Evolutionary conservation across 2,888 invertebrate genomes (phyloP).

Genomic region (Gisinianus flammeolus): DNA sequence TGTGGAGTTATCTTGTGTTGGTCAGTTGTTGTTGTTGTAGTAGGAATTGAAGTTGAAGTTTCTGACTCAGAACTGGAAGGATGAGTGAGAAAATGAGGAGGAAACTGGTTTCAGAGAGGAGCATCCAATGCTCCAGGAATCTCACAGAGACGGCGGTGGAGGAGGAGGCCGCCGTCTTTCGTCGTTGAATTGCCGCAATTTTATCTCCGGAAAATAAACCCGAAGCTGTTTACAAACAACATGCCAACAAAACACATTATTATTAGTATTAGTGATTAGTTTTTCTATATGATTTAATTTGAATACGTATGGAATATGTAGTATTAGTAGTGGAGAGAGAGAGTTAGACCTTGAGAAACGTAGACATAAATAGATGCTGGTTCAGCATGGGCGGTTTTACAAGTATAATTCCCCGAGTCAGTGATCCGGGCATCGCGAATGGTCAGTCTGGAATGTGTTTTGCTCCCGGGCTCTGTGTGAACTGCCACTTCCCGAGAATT

Average conservation of each 20-base stretch:
- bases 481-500: conserved; percentile 64
- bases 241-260: neutral
- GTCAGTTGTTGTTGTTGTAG: neutral
- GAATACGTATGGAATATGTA: neutral
- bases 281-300: too few relatives aligned
- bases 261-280: neutral
- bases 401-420: conserved; percentile 91
- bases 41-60: conserved; percentile 24
- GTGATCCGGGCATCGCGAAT: conserved; percentile 81
- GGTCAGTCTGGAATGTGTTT: conserved; percentile 83
- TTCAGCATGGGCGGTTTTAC: conserved; percentile 87
- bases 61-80: conserved; percentile 24
- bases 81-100: conserved; percentile 37
- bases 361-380: conserved; percentile 88
- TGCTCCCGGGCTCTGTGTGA: conserved; percentile 80
- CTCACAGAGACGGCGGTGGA: conserved; percentile 26
- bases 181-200: conserved; percentile 85
- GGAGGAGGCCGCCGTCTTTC: conserved; percentile 66
- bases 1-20: conserved; percentile 29
- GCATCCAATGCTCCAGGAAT: conserved; percentile 26
- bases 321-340: too few relatives aligned
- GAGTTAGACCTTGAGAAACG: conserved; percentile 81
- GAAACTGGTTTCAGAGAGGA: conserved; percentile 25
- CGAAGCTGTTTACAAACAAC: conserved; percentile 34
- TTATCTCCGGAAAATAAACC: conserved; percentile 75